Base-by-base conservation (phyloP, 2,113 vertebrate genomes). In the Clarias gariepinus region DNA sequence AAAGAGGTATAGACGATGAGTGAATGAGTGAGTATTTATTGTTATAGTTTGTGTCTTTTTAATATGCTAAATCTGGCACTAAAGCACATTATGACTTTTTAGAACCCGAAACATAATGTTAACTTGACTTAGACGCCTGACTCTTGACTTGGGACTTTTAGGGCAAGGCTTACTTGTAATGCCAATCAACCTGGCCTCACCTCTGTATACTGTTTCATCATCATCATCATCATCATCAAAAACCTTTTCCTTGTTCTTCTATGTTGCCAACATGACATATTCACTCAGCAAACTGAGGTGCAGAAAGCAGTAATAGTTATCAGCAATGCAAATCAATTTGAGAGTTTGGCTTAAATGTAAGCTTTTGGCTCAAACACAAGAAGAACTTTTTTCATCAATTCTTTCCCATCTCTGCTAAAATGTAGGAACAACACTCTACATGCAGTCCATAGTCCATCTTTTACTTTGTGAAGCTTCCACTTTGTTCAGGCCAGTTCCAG, bases 401-500 rank as follows among this genome's bases (percentile, higher is more conserved):
- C 28, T 19, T 21, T 58, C 8, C 18, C 23, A 47, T 52, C 74
- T 58, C 33, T 74, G 52, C 68, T 85, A 36, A 41, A 81, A 58
- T 25, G 11, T 7, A 69, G 71, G 33, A 82, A 61, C 25, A 28
- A 36, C 57, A 87, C 85, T 88, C 86, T 66, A 85, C 76, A 84
- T 84, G 84, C 87, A 85, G 86, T 81, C 86, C 84, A 89, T 86
- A 81, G 81, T 84, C 68, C 25, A 85, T 85, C 83, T 88, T 82
- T 53, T 55, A 23, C 87, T 69, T 16, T 80, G 73, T 78, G 80
- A 89, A 81, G 68, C 89, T 81, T 89, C 86, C 57, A 36, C 86
- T 90, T 90, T 90, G 90, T 89, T 88, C 57, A 81, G 84, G 76
- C 63, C 76, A 84, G 85, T 88, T 85, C 47, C 53, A 33, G 16